These are phyloP conservation scores for Megalonaias nervosa DNA, from an alignment of 1,140 invertebrate species.

Conservation along the genomic window DNA sequence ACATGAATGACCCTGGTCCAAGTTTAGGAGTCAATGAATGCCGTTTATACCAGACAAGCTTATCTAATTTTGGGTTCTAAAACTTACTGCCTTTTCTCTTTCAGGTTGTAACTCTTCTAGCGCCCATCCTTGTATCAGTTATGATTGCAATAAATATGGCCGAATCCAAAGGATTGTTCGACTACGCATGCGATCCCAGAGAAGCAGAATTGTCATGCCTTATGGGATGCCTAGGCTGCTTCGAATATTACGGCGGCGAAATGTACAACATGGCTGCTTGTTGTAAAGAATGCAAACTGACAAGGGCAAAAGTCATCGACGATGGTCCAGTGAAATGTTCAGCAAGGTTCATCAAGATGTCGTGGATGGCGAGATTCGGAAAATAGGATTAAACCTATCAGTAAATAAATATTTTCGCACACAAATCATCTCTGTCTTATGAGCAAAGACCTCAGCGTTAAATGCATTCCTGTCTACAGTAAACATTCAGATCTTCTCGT, in stretches of 20 bases:
- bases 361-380: slow-evolving; percentile 41
- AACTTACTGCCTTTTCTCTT: neutral
- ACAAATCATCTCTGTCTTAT: too few relatives aligned
- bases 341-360: slow-evolving; percentile 34
- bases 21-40: too few relatives aligned
- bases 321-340: slow-evolving; percentile 47
- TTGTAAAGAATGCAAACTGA: slow-evolving; percentile 38
- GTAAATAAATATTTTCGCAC: too few relatives aligned
- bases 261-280: slow-evolving; percentile 48
- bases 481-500: too few relatives aligned
- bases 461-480: too few relatives aligned
- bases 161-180: slow-evolving; percentile 1
- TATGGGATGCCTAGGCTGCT: slow-evolving; percentile 46
- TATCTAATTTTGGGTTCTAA: too few relatives aligned
- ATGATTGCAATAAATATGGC: slow-evolving; percentile 1
- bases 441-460: too few relatives aligned
- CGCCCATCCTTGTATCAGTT: neutral
- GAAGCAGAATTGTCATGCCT: slow-evolving; percentile 39
- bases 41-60: too few relatives aligned
- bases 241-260: slow-evolving; percentile 44
- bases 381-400: neutral
- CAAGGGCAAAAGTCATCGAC: slow-evolving; percentile 32
- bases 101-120: neutral
- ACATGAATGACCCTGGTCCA: too few relatives aligned
- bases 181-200: slow-evolving; percentile 41